phyloP scores from a whole-genome alignment of 1,140 invertebrate species.

The Notospermus geniculatus region DNA sequence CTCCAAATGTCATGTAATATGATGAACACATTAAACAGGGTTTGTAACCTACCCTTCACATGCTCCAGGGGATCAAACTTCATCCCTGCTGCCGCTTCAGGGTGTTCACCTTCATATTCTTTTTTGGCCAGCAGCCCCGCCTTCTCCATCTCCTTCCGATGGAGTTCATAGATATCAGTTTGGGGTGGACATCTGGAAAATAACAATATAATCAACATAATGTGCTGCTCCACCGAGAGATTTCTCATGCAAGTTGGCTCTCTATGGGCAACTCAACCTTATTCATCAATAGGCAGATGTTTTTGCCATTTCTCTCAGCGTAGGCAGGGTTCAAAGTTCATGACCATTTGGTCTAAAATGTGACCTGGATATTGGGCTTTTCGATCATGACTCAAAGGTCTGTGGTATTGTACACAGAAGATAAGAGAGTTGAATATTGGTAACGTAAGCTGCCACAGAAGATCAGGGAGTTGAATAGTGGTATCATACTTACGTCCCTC shows the following conservation, averaged over 20 bases:
- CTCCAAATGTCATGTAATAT: too few relatives aligned
- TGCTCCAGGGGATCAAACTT: slow-evolving; percentile 40
- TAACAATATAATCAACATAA: slow-evolving; percentile 12
- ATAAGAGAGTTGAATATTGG: too few relatives aligned
- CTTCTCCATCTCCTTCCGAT: slow-evolving; percentile 54
- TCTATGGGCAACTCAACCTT: neutral
- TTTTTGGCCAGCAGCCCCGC: slow-evolving; percentile 51
- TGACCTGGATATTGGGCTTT: too few relatives aligned
- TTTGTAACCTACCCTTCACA: slow-evolving; percentile 32
- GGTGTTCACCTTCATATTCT: slow-evolving; percentile 42
- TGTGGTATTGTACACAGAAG: too few relatives aligned
- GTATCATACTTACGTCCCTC: neutral
- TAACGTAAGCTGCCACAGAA: slow-evolving; percentile 11
- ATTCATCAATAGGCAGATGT: neutral
- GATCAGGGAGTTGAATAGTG: slow-evolving; percentile 12
- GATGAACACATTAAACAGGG: too few relatives aligned
- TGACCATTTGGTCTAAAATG: too few relatives aligned
- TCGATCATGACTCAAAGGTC: too few relatives aligned
- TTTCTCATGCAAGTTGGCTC: neutral
- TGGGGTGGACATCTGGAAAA: slow-evolving; percentile 45
- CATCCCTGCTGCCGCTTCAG: slow-evolving; percentile 33
- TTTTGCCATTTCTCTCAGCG: too few relatives aligned
- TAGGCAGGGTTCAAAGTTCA: too few relatives aligned
- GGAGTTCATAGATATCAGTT: slow-evolving; percentile 46
- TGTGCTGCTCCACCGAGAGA: slow-evolving; percentile 3